phyloP scores from a whole-genome alignment of 2,888 invertebrate species.

The Clostera curtula region DNA sequence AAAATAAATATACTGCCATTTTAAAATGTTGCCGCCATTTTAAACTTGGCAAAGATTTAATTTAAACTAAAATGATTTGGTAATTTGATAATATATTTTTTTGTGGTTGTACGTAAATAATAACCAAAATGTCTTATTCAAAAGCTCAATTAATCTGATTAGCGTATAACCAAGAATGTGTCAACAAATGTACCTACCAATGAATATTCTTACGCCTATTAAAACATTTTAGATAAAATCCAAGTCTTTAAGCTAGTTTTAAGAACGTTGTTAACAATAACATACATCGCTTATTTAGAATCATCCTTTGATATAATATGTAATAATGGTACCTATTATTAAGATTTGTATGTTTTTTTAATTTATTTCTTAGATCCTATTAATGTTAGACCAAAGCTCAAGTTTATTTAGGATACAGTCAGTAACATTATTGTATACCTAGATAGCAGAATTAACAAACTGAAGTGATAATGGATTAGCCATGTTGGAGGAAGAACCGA shows the following conservation, averaged over 20 bases:
- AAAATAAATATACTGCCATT: too few relatives aligned
- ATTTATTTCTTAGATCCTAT: slow-evolving; percentile 28
- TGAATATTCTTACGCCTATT: slow-evolving; percentile 21
- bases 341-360: slow-evolving; percentile 28
- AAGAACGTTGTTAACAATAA: slow-evolving; percentile 9
- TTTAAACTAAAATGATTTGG: too few relatives aligned
- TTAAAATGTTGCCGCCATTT: too few relatives aligned
- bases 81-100: too few relatives aligned
- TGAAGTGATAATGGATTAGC: too few relatives aligned
- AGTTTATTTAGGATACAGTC: slow-evolving; percentile 30
- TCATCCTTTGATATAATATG: slow-evolving; percentile 9
- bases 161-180: slow-evolving; percentile 24
- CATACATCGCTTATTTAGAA: slow-evolving; percentile 11
- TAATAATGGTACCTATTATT: slow-evolving; percentile 13
- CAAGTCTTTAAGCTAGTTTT: slow-evolving; percentile 17
- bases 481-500: too few relatives aligned
- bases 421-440: slow-evolving; percentile 5
- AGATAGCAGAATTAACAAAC: too few relatives aligned
- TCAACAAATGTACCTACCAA: slow-evolving; percentile 24
- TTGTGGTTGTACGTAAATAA: too few relatives aligned
- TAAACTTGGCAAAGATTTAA: too few relatives aligned
- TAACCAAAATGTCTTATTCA: too few relatives aligned
- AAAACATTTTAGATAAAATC: slow-evolving; percentile 21
- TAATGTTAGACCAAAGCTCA: slow-evolving; percentile 58
- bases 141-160: slow-evolving; percentile 26